Conservation (phyloP, 2,888 invertebrate genomes). For the Allygus modestus region DNA sequence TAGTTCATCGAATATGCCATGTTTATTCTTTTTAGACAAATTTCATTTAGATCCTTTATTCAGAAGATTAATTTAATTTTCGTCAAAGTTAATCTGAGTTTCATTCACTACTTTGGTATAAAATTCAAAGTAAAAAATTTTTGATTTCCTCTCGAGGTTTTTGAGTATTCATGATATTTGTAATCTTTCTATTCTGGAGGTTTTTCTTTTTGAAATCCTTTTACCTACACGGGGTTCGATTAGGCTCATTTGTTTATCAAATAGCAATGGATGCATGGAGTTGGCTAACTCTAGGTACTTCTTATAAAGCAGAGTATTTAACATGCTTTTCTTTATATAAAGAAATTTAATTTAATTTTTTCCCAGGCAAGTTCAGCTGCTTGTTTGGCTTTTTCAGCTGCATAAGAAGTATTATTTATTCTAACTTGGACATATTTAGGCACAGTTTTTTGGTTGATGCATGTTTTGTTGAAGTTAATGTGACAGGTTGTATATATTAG, state of each 20-base stretch:
- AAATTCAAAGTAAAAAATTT: not conserved
- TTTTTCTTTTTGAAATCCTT: constrained; percentile 14
- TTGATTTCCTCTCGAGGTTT: not conserved
- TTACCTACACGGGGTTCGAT: not conserved
- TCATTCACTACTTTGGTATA: constrained; percentile 17
- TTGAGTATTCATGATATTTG: not conserved
- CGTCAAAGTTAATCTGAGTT: not conserved
- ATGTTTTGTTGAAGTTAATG: constrained; percentile 26
- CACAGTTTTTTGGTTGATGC: not conserved
- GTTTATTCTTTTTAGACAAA: not conserved
- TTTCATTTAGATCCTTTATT: constrained; percentile 25
- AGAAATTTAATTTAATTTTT: constrained; percentile 11
- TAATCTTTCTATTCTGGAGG: not conserved
- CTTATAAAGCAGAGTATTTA: constrained; percentile 11
- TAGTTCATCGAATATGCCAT: not conserved
- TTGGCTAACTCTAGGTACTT: not conserved
- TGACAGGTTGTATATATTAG: not conserved
- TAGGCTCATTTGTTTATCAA: not conserved
- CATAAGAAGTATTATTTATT: constrained; percentile 7
- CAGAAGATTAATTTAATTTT: constrained; percentile 9
- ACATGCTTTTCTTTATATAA: constrained; percentile 17
- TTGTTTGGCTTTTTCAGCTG: constrained; percentile 8
- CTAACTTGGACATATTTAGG: not conserved
- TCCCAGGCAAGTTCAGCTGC: not conserved
- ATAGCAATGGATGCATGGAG: too few relatives aligned